Evolutionary conservation across 2,888 invertebrate genomes (phyloP), one percentile per base, ranked within the genome.

Genomic region (Onthophagus sagittarius): DNA sequence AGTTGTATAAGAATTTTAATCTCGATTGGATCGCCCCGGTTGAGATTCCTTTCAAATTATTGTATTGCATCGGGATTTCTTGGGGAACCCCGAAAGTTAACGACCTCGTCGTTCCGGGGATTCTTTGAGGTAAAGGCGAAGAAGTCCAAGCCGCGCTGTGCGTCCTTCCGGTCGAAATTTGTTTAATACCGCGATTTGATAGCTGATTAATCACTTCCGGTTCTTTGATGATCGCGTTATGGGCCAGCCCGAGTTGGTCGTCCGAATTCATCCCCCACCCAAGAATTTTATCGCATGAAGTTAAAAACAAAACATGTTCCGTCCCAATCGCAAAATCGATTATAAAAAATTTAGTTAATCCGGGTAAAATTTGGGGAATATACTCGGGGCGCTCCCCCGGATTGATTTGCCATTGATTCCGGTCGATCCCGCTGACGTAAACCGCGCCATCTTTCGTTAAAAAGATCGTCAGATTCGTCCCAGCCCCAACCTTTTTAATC

Each of bases 121-220:
- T 80, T 70, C 88, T 82, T 32, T 85, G 82, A 0, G 87, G 88
- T 63, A 88, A 84, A 5, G 89, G 85, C 0, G 87, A 85, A 1
- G 89, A 87, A 0, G 90, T 89, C 90, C 90, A 91, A 1, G 90
- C 90, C 1, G 89, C 88, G 79, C 89, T 88, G 81, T 91, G 91
- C 9, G 89, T 89, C 73, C 89, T 83, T 4, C 91, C 90, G 2
- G 90, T 89, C 0, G 90, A 89, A 69, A 91, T 88, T 84, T 91
- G 90, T 80, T 86, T 87, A 69, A 90, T 86, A 4, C 82, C 82
- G 79, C 88, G 88, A 70, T 88, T 87, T 5, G 85, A 85, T 2
- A 90, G 82, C 31, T 85, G 85, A 0, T 86, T 79, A 23, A 90
- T 86, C 7, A 88, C 81, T 79, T 88, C 86, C 0, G 90, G 90